A percentile compares a stretch with the other conserved stretches of the same genome.
These are phyloP conservation scores for Denticeps clupeoides DNA, from an alignment of 2,797 vertebrate species.

Conservation along the genomic window DNA sequence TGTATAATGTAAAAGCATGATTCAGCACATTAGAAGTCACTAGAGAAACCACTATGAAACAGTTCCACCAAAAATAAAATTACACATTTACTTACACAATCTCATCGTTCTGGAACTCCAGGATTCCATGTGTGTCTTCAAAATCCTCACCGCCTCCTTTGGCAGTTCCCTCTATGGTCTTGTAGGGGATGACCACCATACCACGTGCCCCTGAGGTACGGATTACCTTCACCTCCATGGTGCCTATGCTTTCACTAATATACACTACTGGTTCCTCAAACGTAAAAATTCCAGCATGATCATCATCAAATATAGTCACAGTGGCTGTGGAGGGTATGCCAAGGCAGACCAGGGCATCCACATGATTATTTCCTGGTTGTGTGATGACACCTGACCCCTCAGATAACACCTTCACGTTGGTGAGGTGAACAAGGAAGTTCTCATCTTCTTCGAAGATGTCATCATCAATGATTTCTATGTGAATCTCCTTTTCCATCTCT, in stretches of 20 bases:
- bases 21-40: no score
- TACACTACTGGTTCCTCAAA: slow-evolving; percentile 76
- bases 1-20: no score
- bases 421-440: slow-evolving; percentile 87
- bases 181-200: slow-evolving; percentile 82
- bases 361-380: slow-evolving; percentile 45
- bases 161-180: slow-evolving; percentile 79
- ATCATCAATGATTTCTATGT: slow-evolving; percentile 81
- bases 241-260: slow-evolving; percentile 81
- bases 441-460: slow-evolving; percentile 97
- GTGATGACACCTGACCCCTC: slow-evolving; percentile 41
- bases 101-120: slow-evolving; percentile 92
- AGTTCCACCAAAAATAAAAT: background rate
- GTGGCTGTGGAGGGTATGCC: slow-evolving; percentile 73
- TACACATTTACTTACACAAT: slow-evolving; percentile 76
- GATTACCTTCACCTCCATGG: slow-evolving; percentile 87
- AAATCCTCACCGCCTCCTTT: slow-evolving; percentile 91
- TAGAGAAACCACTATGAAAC: no score
- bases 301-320: slow-evolving; percentile 88
- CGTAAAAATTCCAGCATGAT: slow-evolving; percentile 88
- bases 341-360: slow-evolving; percentile 56
- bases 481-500: slow-evolving; percentile 82
- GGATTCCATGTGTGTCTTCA: slow-evolving; percentile 82
- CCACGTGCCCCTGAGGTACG: slow-evolving; percentile 82
- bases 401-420: slow-evolving; percentile 60